These are phyloP conservation scores for Plutomurus gul DNA, from an alignment of 1,140 invertebrate genomes.

Conservation along the genomic window DNA sequence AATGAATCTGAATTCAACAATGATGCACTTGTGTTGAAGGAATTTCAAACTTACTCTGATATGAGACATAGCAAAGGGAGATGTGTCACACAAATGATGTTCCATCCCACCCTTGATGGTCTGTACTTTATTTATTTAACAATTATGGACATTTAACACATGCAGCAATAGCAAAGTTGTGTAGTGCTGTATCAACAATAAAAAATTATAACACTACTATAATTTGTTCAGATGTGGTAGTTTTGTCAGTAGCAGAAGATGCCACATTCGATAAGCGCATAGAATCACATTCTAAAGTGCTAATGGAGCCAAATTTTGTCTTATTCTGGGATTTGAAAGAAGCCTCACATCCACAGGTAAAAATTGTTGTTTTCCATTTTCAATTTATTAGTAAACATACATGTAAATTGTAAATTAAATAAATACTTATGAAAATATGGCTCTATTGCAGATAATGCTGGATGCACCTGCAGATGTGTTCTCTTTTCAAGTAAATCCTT, in stretches of 20 bases:
- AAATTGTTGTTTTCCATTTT: too few relatives aligned
- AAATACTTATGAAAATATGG: too few relatives aligned
- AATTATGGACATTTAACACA: too few relatives aligned
- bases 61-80: slow-evolving; percentile 60
- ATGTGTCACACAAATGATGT: slow-evolving; percentile 60
- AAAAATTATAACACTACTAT: too few relatives aligned
- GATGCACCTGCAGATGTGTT: slow-evolving; percentile 61
- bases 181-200: too few relatives aligned
- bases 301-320: slow-evolving; percentile 60
- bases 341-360: slow-evolving; percentile 61
- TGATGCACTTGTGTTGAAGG: slow-evolving; percentile 54
- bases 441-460: slow-evolving; percentile 58
- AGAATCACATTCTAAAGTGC: slow-evolving; percentile 58
- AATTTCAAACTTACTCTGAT: slow-evolving; percentile 62
- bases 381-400: too few relatives aligned
- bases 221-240: slow-evolving; percentile 59
- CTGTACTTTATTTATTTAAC: background rate
- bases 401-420: too few relatives aligned
- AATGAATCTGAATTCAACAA: slow-evolving; percentile 47
- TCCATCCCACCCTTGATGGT: slow-evolving; percentile 60
- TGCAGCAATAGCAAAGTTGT: too few relatives aligned
- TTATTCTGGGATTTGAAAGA: slow-evolving; percentile 62
- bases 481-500: slow-evolving; percentile 59
- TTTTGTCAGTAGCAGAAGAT: slow-evolving; percentile 58
- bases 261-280: slow-evolving; percentile 60